Percentiles rank a stretch among this genome's conserved stretches.
Evolutionary conservation across 1,140 invertebrate species (phyloP).

Genomic region (Procambarus virginalis): DNA sequence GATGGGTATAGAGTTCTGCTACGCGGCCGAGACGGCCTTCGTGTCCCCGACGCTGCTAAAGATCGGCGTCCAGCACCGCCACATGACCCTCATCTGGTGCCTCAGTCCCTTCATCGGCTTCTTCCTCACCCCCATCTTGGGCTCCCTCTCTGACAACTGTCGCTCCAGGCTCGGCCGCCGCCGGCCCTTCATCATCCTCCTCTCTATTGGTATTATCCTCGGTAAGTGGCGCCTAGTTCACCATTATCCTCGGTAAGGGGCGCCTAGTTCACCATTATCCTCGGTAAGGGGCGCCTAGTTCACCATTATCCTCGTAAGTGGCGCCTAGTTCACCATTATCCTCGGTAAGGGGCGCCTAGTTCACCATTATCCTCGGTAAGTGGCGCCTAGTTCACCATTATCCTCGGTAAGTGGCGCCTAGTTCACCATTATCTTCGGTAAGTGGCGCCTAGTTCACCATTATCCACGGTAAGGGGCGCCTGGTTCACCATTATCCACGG

Average conservation of each 20-base stretch:
- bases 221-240: conserved; percentile 77
- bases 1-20: conserved; percentile 98
- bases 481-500: too few relatives aligned
- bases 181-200: conserved; percentile 91
- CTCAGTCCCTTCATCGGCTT: conserved; percentile 93
- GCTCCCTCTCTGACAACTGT: conserved; percentile 93
- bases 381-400: too few relatives aligned
- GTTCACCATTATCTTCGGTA: background rate
- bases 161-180: conserved; percentile 85
- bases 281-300: background rate
- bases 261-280: background rate
- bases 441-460: background rate
- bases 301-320: background rate
- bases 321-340: background rate
- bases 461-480: background rate
- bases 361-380: too few relatives aligned
- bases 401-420: background rate
- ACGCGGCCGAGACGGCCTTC: conserved; percentile 97
- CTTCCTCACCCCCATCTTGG: conserved; percentile 92
- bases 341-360: too few relatives aligned
- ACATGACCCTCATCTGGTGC: conserved; percentile 97
- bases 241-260: background rate
- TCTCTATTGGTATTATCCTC: conserved; percentile 91
- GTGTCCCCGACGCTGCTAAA: conserved; percentile 95
- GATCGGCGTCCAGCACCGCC: conserved; percentile 91